Evolutionary conservation across 2,888 invertebrate genomes (phyloP).

Genomic region (Mythimna loreyi): DNA sequence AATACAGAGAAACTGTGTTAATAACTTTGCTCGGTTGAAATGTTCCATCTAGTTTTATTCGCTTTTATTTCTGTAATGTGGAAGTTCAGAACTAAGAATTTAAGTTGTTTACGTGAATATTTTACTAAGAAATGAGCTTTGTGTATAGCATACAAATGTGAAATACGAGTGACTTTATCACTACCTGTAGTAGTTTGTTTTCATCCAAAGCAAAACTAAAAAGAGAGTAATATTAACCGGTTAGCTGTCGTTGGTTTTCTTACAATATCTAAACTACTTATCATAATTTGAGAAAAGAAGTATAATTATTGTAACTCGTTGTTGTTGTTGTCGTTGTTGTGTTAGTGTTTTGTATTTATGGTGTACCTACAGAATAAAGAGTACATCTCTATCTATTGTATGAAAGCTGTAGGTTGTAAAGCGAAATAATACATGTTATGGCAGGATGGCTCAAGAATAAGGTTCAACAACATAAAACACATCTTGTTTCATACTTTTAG

Average conservation of each 20-base stretch:
- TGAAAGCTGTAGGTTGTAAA: no score
- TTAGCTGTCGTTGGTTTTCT: not conserved
- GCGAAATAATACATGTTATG: no score
- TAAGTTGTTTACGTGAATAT: constrained; percentile 26
- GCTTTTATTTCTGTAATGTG: constrained; percentile 35
- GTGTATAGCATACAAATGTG: not conserved
- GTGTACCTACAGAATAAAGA: no score
- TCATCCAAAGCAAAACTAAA: no score
- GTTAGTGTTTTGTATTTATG: no score
- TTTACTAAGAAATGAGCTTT: not conserved
- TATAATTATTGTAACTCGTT: no score
- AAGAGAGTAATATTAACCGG: no score
- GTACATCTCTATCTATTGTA: no score
- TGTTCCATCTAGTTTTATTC: constrained; percentile 42
- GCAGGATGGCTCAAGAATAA: no score
- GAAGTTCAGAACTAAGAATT: constrained; percentile 28
- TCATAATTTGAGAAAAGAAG: not conserved
- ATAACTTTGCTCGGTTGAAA: constrained; percentile 45
- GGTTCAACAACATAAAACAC: no score
- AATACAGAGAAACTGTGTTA: constrained; percentile 50
- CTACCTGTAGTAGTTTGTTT: not conserved
- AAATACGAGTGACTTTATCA: not conserved
- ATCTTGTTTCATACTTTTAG: no score
- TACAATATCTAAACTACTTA: not conserved
- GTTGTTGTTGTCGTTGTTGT: no score